phyloP scores from a whole-genome alignment of 2,888 invertebrate species.

The Drosophila vallismaia region DNA sequence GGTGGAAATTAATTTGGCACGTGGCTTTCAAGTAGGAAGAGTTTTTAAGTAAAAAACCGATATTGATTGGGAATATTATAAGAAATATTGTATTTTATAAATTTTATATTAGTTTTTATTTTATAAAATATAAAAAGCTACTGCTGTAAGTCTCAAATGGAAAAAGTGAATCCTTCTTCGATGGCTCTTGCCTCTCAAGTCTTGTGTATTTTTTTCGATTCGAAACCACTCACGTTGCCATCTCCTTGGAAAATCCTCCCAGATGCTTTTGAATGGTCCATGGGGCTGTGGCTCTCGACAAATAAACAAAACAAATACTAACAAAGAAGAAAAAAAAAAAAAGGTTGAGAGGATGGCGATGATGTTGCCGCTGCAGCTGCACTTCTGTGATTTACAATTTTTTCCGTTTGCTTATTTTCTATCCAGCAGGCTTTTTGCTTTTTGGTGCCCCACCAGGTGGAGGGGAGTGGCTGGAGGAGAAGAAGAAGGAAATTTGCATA shows the following conservation, averaged over 20 bases:
- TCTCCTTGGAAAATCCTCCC: slow-evolving; percentile 25
- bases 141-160: not conserved
- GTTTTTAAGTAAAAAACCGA: too few species aligned
- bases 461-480: slow-evolving; percentile 24
- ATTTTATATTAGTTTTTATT: not conserved
- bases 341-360: slow-evolving; percentile 38
- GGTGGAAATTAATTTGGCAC: too few species aligned
- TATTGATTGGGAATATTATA: too few species aligned
- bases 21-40: too few species aligned
- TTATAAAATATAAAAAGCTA: too few species aligned
- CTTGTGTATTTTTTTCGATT: not conserved
- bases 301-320: slow-evolving; percentile 1
- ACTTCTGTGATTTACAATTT: slow-evolving; percentile 72
- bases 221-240: slow-evolving; percentile 29
- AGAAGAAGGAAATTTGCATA: slow-evolving; percentile 71
- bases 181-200: not conserved
- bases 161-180: too few species aligned
- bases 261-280: slow-evolving; percentile 26
- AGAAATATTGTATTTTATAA: not conserved
- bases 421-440: slow-evolving; percentile 26
- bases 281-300: slow-evolving; percentile 30
- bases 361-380: slow-evolving; percentile 63
- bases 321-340: slow-evolving; percentile 2
- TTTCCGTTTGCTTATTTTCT: slow-evolving; percentile 72
- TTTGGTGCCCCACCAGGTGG: not conserved